Evolutionary conservation across 1,140 invertebrate genomes (phyloP).

Genomic region (Adelges cooleyi): DNA sequence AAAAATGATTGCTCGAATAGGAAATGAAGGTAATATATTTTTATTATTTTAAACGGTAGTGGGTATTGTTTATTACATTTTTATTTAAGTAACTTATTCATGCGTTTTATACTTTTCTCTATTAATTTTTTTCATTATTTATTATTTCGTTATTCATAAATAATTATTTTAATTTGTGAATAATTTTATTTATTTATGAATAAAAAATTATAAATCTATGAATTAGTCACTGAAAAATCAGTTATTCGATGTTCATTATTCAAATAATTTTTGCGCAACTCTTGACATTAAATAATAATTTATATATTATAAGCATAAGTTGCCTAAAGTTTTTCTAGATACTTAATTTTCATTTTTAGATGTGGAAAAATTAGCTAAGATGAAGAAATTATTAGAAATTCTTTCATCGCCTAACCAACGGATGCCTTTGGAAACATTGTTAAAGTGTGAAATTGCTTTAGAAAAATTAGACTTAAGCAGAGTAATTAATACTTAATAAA

Average conservation of each 20-base stretch:
- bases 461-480: conserved; percentile 67
- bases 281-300: too few relatives aligned
- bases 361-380: conserved; percentile 74
- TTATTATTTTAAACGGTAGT: conserved; percentile 29
- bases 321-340: not conserved
- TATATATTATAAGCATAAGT: too few relatives aligned
- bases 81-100: too few relatives aligned
- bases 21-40: conserved; percentile 56
- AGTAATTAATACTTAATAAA: conserved; percentile 32
- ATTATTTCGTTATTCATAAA: too few relatives aligned
- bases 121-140: conserved; percentile 1
- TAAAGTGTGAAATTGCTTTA: conserved; percentile 90
- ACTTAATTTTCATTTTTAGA: conserved; percentile 51
- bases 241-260: too few relatives aligned
- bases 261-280: too few relatives aligned
- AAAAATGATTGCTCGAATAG: conserved; percentile 72
- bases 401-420: conserved; percentile 75
- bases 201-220: too few relatives aligned
- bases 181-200: too few relatives aligned
- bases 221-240: too few relatives aligned
- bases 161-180: too few relatives aligned
- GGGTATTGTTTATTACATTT: too few relatives aligned
- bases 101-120: conserved; percentile 30
- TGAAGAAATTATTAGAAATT: conserved; percentile 84
- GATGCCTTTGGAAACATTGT: conserved; percentile 73